Evolutionary conservation across 2,888 invertebrate species (phyloP), one percentile per base, ranked within the genome.

Genomic region (Isoperla grammatica): DNA sequence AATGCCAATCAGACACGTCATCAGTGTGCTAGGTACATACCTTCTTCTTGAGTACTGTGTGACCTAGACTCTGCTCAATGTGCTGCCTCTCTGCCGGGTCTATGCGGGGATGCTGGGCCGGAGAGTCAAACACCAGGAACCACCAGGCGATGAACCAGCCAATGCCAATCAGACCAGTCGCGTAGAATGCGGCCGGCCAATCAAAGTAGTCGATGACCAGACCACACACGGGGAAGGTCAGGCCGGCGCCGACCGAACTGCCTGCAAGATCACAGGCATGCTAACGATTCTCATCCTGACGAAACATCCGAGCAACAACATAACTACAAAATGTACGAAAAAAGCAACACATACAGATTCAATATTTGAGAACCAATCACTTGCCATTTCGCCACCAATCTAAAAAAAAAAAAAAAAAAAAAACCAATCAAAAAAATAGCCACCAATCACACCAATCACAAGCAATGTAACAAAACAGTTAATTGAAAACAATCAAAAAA

Each of bases 161-260:
- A 0, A 81, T 75, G 3, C 84, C 85, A 3, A 85, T 67, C 0
- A 77, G 66, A 8, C 84, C 85, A 12, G 82, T 83, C 6, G 83
- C 74, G 68, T 87, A 82, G 71, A 88, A 89, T 0, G 85, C 86
- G 64, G 81, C 79, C 66, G 85, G 84, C 89, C 89, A 90, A 2
- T 85, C 84, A 59, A 79, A 80, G 68, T 74, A 73, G 61, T 80
- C 79, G 56, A 84, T 84, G 9, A 89, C 78, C 61, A 80, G 77
- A 1, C 87, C 87, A 64, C 87, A 86, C 59, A 88, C 72, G 0
- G 87, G 86, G 71, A 86, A 86, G 8, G 86, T 85, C 13, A 85
- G 63, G 0, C 84, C 85, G 17, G 82, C 81, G 8, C 85, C 86
- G 1, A 86, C 77, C 0, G 85, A 85, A 69, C 85, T 84, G 61